phyloP scores from a whole-genome alignment of 2,888 invertebrate genomes.

The Taenaris catops region DNA sequence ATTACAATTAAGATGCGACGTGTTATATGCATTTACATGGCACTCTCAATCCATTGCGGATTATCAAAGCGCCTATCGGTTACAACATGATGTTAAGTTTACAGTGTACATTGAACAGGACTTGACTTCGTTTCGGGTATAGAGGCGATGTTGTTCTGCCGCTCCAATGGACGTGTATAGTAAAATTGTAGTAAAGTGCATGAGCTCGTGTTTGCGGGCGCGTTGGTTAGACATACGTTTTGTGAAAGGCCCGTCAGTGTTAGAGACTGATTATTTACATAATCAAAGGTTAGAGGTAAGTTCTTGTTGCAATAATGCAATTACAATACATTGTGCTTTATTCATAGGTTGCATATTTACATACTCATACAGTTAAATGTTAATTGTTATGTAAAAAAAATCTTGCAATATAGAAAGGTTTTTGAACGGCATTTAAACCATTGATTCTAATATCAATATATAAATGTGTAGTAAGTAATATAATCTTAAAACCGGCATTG shows the following conservation, averaged over 20 bases:
- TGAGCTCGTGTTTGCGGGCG: constrained; percentile 23
- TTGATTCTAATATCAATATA: too few species aligned
- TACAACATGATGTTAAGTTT: not conserved
- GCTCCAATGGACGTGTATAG: constrained; percentile 26
- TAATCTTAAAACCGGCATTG: too few species aligned
- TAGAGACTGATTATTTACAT: constrained; percentile 9
- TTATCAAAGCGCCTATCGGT: not conserved
- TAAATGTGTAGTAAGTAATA: too few species aligned
- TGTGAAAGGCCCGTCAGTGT: constrained; percentile 17
- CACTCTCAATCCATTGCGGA: constrained; percentile 12
- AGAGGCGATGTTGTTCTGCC: constrained; percentile 15
- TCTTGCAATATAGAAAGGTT: too few species aligned
- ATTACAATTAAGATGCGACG: constrained; percentile 20
- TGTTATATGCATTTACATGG: too few species aligned
- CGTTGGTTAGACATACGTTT: constrained; percentile 21
- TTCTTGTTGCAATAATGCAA: constrained; percentile 30
- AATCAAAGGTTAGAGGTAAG: constrained; percentile 21
- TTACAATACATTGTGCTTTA: constrained; percentile 26
- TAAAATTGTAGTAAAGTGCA: constrained; percentile 29
- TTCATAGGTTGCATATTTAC: not conserved
- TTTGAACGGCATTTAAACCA: too few species aligned
- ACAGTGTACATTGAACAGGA: constrained; percentile 11
- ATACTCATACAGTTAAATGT: too few species aligned
- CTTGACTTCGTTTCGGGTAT: not conserved
- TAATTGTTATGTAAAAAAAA: too few species aligned